Base-by-base conservation (phyloP, 2,113 vertebrate genomes). In the Scomber scombrus region DNA sequence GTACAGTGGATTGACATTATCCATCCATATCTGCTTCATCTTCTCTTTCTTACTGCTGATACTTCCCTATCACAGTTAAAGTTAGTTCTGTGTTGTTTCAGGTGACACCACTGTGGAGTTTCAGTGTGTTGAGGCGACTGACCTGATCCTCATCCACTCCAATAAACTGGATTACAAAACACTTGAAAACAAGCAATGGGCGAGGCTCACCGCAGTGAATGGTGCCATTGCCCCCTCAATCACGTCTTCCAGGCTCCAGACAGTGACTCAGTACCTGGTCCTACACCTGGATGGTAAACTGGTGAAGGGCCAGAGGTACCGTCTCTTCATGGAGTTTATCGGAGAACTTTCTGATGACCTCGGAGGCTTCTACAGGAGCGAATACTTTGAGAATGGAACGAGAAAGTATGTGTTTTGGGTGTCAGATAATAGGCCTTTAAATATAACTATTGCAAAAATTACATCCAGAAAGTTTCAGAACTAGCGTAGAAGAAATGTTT, bases 131-230 rank as follows among this genome's bases (percentile, higher is more conserved):
- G 40, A 87, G 16, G 60, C 94, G 18, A 99, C 97, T 0, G 0
- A 95, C 40, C 56, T 97, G 86, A 96, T 99, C 87, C 91, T 99
- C 19, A 97, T 99, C 78, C 97, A 99, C 93, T 97, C 96, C 92
- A 96, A 98, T 34, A 96, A 96, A 46, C 95, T 99, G 49, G 96
- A 95, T 73, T 96, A 97, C 88, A 96, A 92, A 1, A 0, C 0
- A 0, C 18, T 52, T 0, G 15, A 60, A 0, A 72, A 46, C 0
- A 2, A 0, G 2, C 78, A 90, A 2, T 2, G 1, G 0, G 84
- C 87, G 3, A 57, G 0, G 0, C 84, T 96, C 0, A 0, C 26
- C 90, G 57, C 90, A 1, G 3, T 89, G 23, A 5, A 0, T 0
- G 19, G 5, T 5, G 0, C 0, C 49, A 19, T 0, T 0, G 13